Evolutionary conservation across 2,113 vertebrate species (phyloP).

Genomic region (Tenebrosternarchus preto): DNA sequence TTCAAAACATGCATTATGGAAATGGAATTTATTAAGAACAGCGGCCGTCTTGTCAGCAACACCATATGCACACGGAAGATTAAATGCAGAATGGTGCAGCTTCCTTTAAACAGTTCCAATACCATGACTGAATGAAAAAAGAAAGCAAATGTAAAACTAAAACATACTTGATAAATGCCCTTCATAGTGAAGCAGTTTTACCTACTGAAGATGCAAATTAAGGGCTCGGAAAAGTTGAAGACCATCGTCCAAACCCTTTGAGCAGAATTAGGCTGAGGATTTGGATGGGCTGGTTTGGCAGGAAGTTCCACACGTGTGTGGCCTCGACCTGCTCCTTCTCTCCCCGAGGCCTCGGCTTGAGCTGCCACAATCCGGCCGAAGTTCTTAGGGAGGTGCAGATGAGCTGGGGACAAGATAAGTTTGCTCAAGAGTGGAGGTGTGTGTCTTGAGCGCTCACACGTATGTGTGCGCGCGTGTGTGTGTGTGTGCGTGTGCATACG

Average conservation of each 20-base stretch:
- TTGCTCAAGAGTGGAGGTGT: conserved; percentile 31
- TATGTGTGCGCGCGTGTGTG: conserved; percentile 26
- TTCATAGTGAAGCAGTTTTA: neutral
- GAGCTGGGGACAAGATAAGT: conserved; percentile 9
- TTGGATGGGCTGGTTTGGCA: conserved; percentile 13
- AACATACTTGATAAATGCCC: conserved; percentile 4
- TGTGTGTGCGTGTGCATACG: conserved; percentile 26
- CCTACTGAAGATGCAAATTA: conserved; percentile 6
- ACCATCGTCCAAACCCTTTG: conserved; percentile 20
- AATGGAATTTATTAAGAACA: conserved; percentile 65
- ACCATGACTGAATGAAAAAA: too few relatives aligned
- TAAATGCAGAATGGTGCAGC: neutral
- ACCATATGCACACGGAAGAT: conserved; percentile 67
- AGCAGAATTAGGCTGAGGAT: conserved; percentile 9
- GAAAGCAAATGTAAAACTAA: too few relatives aligned
- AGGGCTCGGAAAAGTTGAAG: conserved; percentile 28
- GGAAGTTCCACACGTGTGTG: neutral
- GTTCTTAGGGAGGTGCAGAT: conserved; percentile 23
- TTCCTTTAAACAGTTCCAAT: neutral
- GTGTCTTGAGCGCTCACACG: conserved; percentile 52
- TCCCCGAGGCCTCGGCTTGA: neutral
- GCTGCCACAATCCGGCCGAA: conserved; percentile 22
- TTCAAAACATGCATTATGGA: conserved; percentile 61
- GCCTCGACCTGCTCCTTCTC: conserved; percentile 4
- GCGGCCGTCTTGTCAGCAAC: conserved; percentile 57